Evolutionary conservation across 2,888 invertebrate genomes (phyloP).

Genomic region (Sarcophaga variegata): DNA sequence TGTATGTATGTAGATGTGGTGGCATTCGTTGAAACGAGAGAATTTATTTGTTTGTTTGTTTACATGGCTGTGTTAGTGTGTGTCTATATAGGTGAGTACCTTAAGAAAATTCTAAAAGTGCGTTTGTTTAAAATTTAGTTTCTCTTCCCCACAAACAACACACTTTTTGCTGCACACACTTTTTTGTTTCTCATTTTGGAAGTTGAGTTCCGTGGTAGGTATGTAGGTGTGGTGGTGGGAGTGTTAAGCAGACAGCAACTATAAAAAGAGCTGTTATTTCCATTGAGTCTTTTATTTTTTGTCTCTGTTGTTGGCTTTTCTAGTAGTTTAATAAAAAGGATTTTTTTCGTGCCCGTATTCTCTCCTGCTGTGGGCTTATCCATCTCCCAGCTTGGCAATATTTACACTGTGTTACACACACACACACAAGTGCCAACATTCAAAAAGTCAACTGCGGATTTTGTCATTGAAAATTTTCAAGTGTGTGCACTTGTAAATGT

Average conservation of each 20-base stretch:
- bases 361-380: not conserved
- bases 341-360: not conserved
- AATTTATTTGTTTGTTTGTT: not conserved
- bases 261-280: no score
- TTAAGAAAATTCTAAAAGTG: slow-evolving; percentile 64
- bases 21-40: not conserved
- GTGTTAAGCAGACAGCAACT: no score
- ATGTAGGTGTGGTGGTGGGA: no score
- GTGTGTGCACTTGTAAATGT: slow-evolving; percentile 66
- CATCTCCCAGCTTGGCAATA: not conserved
- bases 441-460: slow-evolving; percentile 68
- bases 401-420: not conserved
- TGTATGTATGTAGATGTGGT: not conserved
- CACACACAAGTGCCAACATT: slow-evolving; percentile 39
- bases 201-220: no score
- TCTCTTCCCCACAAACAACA: not conserved
- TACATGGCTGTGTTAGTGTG: not conserved
- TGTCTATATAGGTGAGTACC: not conserved
- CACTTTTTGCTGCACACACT: not conserved
- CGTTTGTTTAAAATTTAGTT: slow-evolving; percentile 62
- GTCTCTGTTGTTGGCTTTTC: not conserved
- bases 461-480: slow-evolving; percentile 71
- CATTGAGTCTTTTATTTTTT: not conserved
- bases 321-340: no score
- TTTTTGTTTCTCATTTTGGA: not conserved